Evolutionary conservation across 2,888 invertebrate species (phyloP), one percentile per base, ranked within the genome.

Genomic region (Drosophila fungiperda): DNA sequence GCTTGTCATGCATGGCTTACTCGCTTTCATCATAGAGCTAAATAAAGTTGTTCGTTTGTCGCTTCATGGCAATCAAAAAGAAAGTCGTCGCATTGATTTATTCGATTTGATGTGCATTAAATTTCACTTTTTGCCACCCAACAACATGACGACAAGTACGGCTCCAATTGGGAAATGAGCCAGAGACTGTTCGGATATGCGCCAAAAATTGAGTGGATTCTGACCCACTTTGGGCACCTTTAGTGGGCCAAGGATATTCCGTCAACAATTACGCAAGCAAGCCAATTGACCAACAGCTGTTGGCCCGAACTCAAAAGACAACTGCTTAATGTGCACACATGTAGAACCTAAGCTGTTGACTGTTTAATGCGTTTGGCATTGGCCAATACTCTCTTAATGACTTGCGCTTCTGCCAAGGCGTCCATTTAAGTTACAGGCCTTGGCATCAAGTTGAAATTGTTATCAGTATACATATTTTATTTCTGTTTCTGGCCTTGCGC

Each of bases 11-110:
- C 63, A 59, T 66, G 73, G 62, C 40, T 64, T 68, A 70, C 50
- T 63, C 50, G 52, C 78, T 78, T 80, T 82, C 85, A 76, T 82
- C 71, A 57, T 70, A 40, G 23, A 45, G 8, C 15, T 26, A 45
- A 15, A 45, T 45, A 23, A 23, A 64, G 48, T 69, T 69, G 59
- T 65, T 49, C 52, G 55, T 63, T 32, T 64, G 61, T 38, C 64
- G 45, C 54, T 52, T 62, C 75, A 52, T 59, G 66, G 60, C 72
- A 66, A 65, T 77, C 68, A 72, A 78, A 87, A 74, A 82, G 87
- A 87, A 85, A 84, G 83, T 75, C 55, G 61, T 38, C 62, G 54
- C 78, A 83, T 86, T 83, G 69, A 74, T 72, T 80, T 68, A 66
- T 79, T 73, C 61, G 79, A 72, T 76, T 63, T 57, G 36, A n/a